Evolutionary conservation across 2,113 vertebrate species (phyloP).

Genomic region (Petrocephalus microphthalmus): DNA sequence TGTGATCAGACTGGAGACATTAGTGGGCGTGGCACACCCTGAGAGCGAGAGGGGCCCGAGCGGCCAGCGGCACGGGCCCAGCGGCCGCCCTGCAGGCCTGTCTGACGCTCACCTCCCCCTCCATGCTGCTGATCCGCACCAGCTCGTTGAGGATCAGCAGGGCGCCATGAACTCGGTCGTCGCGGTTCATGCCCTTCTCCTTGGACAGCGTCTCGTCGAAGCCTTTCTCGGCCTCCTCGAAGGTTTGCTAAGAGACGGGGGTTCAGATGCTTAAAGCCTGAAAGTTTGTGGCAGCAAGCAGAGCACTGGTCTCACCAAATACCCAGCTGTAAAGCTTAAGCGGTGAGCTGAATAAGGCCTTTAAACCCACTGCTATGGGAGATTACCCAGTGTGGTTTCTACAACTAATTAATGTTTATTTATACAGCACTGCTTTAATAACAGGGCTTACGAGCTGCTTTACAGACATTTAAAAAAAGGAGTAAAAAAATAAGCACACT

Average conservation of each 20-base stretch:
- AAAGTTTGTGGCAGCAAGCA: background rate
- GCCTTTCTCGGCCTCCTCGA: constrained; percentile 93
- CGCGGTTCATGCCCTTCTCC: constrained; percentile 97
- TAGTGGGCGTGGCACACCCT: background rate
- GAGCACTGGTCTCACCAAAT: background rate
- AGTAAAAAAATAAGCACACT: background rate
- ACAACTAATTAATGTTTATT: background rate
- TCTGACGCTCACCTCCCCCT: constrained; percentile 81
- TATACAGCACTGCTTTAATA: background rate
- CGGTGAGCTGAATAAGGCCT: background rate
- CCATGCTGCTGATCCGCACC: constrained; percentile 98
- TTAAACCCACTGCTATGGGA: background rate
- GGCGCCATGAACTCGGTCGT: constrained; percentile 89
- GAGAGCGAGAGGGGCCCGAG: background rate
- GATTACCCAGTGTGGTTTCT: background rate
- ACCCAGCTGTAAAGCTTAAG: background rate
- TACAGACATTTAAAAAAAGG: background rate
- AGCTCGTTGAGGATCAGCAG: constrained; percentile 94
- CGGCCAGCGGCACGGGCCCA: too few relatives aligned
- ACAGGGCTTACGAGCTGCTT: background rate
- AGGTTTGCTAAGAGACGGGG: constrained; percentile 73
- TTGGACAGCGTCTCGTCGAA: constrained; percentile 94
- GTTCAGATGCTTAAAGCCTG: background rate
- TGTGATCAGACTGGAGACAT: background rate
- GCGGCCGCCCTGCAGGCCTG: background rate